Percentiles rank a stretch among this genome's conserved stretches.
phyloP scores from a whole-genome alignment of 1,140 invertebrate species.

The Eumaeus atala region DNA sequence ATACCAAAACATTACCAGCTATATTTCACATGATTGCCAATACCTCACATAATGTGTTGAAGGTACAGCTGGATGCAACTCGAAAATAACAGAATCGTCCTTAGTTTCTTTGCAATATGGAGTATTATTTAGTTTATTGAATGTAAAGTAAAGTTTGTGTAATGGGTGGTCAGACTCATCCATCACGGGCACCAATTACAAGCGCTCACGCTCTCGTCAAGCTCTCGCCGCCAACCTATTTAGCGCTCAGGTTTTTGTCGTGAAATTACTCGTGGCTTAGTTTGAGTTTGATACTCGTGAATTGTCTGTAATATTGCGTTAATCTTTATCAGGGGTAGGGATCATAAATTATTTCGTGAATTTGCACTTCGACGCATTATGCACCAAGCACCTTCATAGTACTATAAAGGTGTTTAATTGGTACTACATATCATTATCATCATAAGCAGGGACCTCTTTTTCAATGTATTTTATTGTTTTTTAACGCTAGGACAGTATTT shows the following conservation, averaged over 20 bases:
- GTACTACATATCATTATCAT: too few species aligned
- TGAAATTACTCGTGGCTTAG: not conserved
- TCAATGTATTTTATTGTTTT: too few species aligned
- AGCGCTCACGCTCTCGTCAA: constrained; percentile 42
- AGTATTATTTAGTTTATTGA: not conserved
- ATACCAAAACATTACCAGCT: not conserved
- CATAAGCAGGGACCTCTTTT: too few species aligned
- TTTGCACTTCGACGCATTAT: too few species aligned
- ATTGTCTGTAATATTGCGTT: too few species aligned
- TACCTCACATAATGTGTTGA: constrained; percentile 5
- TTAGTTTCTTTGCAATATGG: not conserved
- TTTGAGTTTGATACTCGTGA: not conserved
- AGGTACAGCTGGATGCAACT: not conserved
- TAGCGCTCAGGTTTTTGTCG: constrained; percentile 23
- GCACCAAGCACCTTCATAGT: too few species aligned
- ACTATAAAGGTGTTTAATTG: too few species aligned
- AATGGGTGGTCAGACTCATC: constrained; percentile 44
- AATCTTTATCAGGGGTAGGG: too few species aligned
- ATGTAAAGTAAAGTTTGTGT: not conserved
- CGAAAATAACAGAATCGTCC: not conserved
- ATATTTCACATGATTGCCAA: constrained; percentile 7
- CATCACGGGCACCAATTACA: constrained; percentile 60
- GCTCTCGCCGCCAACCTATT: constrained; percentile 34
- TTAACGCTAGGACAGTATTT: too few species aligned
- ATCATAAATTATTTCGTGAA: too few species aligned